Conservation (phyloP, 2,888 invertebrate species). For the Dasysyrphus tricinctus region DNA sequence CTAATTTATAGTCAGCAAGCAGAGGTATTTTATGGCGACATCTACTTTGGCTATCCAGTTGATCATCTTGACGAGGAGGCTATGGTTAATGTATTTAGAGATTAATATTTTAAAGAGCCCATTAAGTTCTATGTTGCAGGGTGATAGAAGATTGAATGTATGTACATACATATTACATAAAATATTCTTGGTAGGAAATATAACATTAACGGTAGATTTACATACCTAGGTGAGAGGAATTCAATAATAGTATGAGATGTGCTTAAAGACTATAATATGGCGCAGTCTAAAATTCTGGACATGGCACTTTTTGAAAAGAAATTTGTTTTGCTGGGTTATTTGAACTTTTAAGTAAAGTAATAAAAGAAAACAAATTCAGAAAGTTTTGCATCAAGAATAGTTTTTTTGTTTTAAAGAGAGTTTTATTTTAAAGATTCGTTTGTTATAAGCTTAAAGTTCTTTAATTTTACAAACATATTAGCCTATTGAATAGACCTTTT, state of each 20-base stretch:
- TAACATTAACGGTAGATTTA: background rate
- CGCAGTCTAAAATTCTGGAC: too few species aligned
- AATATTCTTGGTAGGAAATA: background rate
- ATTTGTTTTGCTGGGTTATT: too few species aligned
- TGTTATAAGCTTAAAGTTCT: too few species aligned
- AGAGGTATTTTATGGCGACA: conserved; percentile 7
- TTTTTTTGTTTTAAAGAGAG: too few species aligned
- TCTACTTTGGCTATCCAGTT: background rate
- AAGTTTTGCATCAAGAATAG: too few species aligned
- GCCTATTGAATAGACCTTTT: too few species aligned
- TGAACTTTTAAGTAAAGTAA: too few species aligned
- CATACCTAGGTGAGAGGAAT: background rate
- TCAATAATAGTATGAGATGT: background rate
- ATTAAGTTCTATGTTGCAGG: background rate
- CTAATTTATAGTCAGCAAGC: background rate
- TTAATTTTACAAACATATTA: too few species aligned
- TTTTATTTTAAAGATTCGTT: too few species aligned
- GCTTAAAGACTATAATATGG: background rate
- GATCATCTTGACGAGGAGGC: background rate
- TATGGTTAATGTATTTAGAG: conserved; percentile 13
- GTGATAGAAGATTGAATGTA: conserved; percentile 1
- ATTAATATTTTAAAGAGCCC: conserved; percentile 1
- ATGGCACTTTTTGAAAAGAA: too few species aligned
- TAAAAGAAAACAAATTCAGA: too few species aligned
- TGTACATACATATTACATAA: background rate